These are phyloP conservation scores for Antigone vipio DNA, from an alignment of 2,113 vertebrate species.

Conservation along the genomic window DNA sequence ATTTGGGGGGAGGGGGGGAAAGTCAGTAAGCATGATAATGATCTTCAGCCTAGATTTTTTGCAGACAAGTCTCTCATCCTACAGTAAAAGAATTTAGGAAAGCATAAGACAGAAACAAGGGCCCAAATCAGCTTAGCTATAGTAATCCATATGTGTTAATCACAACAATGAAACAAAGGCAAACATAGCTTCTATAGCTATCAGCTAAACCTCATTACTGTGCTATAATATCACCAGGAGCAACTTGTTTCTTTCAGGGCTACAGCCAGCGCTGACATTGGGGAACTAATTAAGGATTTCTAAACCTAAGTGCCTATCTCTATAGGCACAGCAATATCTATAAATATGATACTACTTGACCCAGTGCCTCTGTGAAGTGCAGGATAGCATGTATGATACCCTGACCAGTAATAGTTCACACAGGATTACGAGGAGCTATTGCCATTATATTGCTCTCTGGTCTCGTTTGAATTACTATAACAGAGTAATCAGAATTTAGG, in stretches of 20 bases:
- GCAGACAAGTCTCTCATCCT: neutral
- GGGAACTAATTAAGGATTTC: constrained; percentile 45
- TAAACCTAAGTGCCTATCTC: constrained; percentile 6
- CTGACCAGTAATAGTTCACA: neutral
- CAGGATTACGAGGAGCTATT: neutral
- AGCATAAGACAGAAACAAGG: neutral
- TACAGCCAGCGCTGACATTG: neutral
- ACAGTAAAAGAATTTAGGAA: neutral
- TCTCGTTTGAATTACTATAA: neutral
- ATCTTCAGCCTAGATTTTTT: neutral
- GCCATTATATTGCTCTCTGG: neutral
- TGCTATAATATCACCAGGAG: neutral
- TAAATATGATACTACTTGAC: neutral
- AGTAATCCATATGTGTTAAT: neutral
- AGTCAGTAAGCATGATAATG: neutral
- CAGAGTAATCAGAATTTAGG: neutral
- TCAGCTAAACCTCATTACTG: neutral
- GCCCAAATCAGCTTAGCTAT: neutral
- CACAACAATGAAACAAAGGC: neutral
- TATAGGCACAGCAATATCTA: neutral
- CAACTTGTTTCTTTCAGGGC: constrained; percentile 17
- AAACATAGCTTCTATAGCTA: neutral
- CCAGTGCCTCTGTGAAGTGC: neutral
- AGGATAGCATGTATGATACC: neutral
- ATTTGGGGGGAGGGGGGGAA: no score